Evolutionary conservation across 1,140 invertebrate genomes (phyloP).

Genomic region (Wasmannia auropunctata): DNA sequence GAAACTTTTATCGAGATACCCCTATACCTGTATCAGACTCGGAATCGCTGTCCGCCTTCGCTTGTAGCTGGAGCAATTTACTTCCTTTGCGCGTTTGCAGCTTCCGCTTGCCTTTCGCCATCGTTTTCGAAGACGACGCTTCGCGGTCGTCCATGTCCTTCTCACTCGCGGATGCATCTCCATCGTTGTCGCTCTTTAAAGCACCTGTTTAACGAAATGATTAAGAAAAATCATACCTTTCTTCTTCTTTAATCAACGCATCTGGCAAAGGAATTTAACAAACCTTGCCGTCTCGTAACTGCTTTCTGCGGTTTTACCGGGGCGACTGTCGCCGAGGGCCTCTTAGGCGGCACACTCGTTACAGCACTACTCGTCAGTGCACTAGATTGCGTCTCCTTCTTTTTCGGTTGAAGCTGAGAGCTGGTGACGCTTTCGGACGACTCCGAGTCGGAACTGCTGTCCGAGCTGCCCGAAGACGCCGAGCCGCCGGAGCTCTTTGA

Average conservation of each 20-base stretch:
- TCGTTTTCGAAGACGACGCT: slow-evolving; percentile 69
- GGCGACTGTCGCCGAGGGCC: slow-evolving; percentile 81
- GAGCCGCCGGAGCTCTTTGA: slow-evolving; percentile 83
- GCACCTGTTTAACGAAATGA: slow-evolving; percentile 66
- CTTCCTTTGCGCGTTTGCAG: slow-evolving; percentile 82
- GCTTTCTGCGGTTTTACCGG: slow-evolving; percentile 83
- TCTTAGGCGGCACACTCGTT: slow-evolving; percentile 81
- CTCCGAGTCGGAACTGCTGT: slow-evolving; percentile 84
- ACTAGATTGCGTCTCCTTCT: slow-evolving; percentile 79
- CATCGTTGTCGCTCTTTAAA: slow-evolving; percentile 82
- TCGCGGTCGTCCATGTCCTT: slow-evolving; percentile 80
- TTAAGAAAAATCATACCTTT: slow-evolving; percentile 3
- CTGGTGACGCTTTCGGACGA: slow-evolving; percentile 83
- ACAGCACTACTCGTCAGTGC: slow-evolving; percentile 67
- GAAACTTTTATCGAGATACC: background rate
- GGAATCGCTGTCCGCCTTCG: slow-evolving; percentile 83
- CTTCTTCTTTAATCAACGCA: background rate
- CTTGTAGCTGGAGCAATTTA: slow-evolving; percentile 82
- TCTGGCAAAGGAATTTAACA: slow-evolving; percentile 38
- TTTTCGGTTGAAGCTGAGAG: slow-evolving; percentile 80
- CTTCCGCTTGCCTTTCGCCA: slow-evolving; percentile 84
- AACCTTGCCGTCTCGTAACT: slow-evolving; percentile 80
- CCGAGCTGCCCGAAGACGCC: slow-evolving; percentile 81
- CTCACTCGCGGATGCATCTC: slow-evolving; percentile 80
- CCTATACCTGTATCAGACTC: slow-evolving; percentile 85